Percentiles rank a stretch among this genome's conserved stretches.
phyloP scores from a whole-genome alignment of 2,797 vertebrate species.

The Centropyge bicolor region DNA sequence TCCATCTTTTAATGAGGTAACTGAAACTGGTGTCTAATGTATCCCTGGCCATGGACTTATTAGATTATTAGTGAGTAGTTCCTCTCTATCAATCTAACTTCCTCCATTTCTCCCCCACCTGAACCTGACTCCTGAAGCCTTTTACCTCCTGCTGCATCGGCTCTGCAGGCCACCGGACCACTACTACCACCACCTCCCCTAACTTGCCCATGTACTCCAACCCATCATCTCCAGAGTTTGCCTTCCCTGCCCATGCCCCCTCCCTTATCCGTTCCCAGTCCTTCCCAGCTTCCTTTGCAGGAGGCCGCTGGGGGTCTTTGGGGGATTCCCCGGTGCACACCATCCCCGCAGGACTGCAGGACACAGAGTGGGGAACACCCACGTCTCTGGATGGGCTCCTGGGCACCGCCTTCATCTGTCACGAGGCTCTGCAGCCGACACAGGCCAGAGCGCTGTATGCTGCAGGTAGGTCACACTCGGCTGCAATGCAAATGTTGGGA shows the following conservation, averaged over 20 bases:
- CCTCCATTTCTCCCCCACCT: not conserved
- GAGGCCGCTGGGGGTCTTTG: constrained; percentile 74
- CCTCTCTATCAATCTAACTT: constrained; percentile 28
- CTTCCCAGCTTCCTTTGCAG: constrained; percentile 89
- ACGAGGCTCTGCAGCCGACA: constrained; percentile 89
- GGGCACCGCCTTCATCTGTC: constrained; percentile 94
- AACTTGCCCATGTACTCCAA: constrained; percentile 70
- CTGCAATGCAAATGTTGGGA: not conserved
- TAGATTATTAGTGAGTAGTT: constrained; percentile 15
- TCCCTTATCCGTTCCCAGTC: constrained; percentile 92
- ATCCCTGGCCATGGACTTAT: not conserved
- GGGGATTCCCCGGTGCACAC: constrained; percentile 88
- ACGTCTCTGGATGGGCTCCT: constrained; percentile 94
- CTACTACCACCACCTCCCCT: constrained; percentile 88
- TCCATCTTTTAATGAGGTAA: constrained; percentile 94
- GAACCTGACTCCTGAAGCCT: constrained; percentile 82
- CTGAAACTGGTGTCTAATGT: constrained; percentile 1
- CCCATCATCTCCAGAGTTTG: constrained; percentile 76
- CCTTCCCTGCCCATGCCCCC: constrained; percentile 78
- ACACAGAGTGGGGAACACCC: constrained; percentile 95
- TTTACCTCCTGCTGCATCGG: constrained; percentile 99
- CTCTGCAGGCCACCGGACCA: constrained; percentile 94
- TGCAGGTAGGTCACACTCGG: constrained; percentile 80
- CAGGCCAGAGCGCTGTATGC: constrained; percentile 86
- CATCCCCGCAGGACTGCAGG: constrained; percentile 93